These are phyloP conservation scores for Chloroceryle aenea DNA, from an alignment of 2,113 vertebrate species.

Conservation along the genomic window DNA sequence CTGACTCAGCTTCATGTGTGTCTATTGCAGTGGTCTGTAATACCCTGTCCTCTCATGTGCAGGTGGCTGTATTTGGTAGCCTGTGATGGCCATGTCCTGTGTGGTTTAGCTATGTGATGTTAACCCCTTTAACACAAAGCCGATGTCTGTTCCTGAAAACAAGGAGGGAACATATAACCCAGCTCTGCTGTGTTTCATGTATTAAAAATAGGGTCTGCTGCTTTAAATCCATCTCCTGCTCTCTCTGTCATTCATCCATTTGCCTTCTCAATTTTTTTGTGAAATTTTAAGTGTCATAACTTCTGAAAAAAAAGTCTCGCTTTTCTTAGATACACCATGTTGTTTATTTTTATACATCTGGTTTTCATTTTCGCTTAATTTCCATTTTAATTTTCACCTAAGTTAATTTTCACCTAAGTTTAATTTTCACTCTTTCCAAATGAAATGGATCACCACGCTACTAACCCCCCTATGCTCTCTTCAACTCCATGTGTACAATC, in stretches of 20 bases:
- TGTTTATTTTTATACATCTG: neutral
- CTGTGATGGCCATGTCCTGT: neutral
- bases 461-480: neutral
- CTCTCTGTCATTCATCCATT: constrained; percentile 1
- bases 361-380: neutral
- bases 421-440: neutral
- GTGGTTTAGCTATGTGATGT: neutral
- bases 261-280: neutral
- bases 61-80: neutral
- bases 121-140: neutral
- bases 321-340: neutral
- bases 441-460: neutral
- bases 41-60: fast-evolving
- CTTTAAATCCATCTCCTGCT: neutral
- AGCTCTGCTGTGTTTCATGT: neutral
- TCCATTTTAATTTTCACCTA: no score
- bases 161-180: neutral
- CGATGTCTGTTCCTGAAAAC: neutral
- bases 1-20: neutral
- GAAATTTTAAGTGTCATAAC: neutral
- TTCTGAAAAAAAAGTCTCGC: neutral
- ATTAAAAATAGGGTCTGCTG: neutral
- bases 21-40: neutral
- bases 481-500: neutral
- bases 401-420: neutral